Evolutionary conservation across 2,797 vertebrate species (phyloP), one percentile per base, ranked within the genome.

Genomic region (Pogonophryne albipinna): DNA sequence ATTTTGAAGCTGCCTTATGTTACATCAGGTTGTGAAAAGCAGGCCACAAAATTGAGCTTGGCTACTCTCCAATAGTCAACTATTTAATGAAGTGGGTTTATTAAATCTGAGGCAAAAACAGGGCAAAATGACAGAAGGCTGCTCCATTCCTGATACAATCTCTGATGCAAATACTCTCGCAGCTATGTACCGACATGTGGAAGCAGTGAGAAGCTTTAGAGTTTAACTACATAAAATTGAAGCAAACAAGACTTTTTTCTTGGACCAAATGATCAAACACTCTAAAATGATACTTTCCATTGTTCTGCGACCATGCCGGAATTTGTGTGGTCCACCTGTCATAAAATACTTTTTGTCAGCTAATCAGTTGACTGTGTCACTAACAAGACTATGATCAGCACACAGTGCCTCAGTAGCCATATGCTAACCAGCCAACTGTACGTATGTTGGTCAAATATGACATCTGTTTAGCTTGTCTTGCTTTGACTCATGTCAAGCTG

Each of bases 21-120:
- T 86, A 62, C 74, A 89, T 79, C 89, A 90, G 88, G 88, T 86
- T 63, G 58, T 64, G 46, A 79, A 86, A 87, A 88, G 81, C 85
- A 87, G 75, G 20, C 63, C 63, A 13, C 41, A 79, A 85, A 89
- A 92, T 85, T 82, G 74, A 79, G 71, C 78, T 86, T 88, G 85
- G 90, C 85, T 72, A 38, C 78, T 38, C 83, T 90, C 83, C 86
- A 70, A 75, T 75, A 47, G 44, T 79, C 64, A 81, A 75, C 79
- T 69, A 72, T 85, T 86, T 76, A 82, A 84, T 90, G 45, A 56
- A 67, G 78, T 76, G 52, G 69, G 59, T 79, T 90, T 76, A 77
- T 88, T 79, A 87, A 77, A 76, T 83, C 50, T 60, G 20, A 44
- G 66, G 23, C 38, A 31, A 73, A 83, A 76, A 72, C 52, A 73